Base-by-base conservation (phyloP, 2,113 vertebrate species). In the Labeo catla region DNA sequence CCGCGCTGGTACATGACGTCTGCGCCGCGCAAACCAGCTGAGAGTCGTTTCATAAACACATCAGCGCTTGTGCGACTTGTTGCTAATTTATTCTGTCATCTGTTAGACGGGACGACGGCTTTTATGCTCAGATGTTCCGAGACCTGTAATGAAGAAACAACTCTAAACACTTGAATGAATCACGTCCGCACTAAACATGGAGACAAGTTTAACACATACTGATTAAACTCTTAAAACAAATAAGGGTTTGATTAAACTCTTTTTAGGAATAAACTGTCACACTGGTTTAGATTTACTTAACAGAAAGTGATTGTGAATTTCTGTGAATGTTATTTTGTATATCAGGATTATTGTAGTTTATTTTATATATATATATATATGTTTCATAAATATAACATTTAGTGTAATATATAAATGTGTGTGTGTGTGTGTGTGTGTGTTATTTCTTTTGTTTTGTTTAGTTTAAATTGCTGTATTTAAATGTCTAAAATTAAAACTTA, bases 1-100 rank as follows among this genome's bases (percentile, higher is more conserved):
- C 61, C 84, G 77, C 3, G 57, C 45, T 39, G 3, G 83, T 74
- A 79, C 84, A 86, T 76, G 85, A 50, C 70, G 5, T 2, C 7
- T 21, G 77, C 68, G 81, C 89, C 81, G 4, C 16, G 2, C 54
- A 57, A 57, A 57, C 54, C 54, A 57, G 54, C 54, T 81, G 87
- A 92, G 91, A 87, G 80, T 34, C 47, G 89, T 89, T 88, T 84
- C 76, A 84, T 76, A 77, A 89, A 90, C 90, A 92, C 84, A 91
- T 88, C 89, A 84, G 88, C 85, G 74, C 87, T 86, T 81, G 83
- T 87, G 80, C 45, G 80, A 52, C 74, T 79, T 49, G 15, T 86
- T 89, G 83, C 2, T 87, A 52, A 89, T 90, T 72, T 81, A 86
- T 89, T 88, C 70, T 77, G 73, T 87, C 65, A 52, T 89, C 82